Percentiles rank a stretch among this genome's conserved stretches.
phyloP scores from a whole-genome alignment of 2,797 vertebrate species.

The Telmatherina bonti region DNA sequence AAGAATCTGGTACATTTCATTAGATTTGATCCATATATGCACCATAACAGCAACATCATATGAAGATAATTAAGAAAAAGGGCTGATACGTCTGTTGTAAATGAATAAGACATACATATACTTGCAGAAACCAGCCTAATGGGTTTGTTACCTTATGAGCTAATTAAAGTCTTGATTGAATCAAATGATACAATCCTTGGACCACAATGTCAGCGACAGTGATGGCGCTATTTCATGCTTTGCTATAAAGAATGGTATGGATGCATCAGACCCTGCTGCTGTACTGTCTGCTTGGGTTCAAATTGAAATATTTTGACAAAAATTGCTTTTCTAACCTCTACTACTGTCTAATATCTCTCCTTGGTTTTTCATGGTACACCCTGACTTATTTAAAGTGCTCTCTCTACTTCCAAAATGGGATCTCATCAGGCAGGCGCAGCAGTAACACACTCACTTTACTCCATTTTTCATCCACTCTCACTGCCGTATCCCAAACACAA shows the following conservation, averaged over 20 bases:
- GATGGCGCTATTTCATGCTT: conserved; percentile 11
- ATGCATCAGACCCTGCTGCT: conserved; percentile 9
- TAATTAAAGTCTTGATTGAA: no score
- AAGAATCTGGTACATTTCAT: background rate
- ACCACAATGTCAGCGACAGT: background rate
- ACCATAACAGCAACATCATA: background rate
- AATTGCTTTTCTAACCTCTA: conserved; percentile 53
- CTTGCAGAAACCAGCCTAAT: background rate
- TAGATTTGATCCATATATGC: background rate
- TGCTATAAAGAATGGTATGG: conserved; percentile 21
- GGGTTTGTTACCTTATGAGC: no score
- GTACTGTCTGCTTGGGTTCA: conserved; percentile 14
- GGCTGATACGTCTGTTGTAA: background rate
- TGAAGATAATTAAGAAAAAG: background rate
- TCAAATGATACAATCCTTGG: background rate
- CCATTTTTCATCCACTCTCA: conserved; percentile 38
- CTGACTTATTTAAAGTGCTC: conserved; percentile 64
- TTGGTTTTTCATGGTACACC: conserved; percentile 41
- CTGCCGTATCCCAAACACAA: conserved; percentile 34
- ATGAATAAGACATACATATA: background rate
- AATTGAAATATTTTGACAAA: conserved; percentile 45
- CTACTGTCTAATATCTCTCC: conserved; percentile 38
- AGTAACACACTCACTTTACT: conserved; percentile 29
- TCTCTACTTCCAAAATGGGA: conserved; percentile 61
- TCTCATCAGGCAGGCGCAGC: conserved; percentile 54